A percentile compares a stretch with the other conserved stretches of the same genome.
phyloP scores from a whole-genome alignment of 2,888 invertebrate genomes.

The Oeneis ivallda region DNA sequence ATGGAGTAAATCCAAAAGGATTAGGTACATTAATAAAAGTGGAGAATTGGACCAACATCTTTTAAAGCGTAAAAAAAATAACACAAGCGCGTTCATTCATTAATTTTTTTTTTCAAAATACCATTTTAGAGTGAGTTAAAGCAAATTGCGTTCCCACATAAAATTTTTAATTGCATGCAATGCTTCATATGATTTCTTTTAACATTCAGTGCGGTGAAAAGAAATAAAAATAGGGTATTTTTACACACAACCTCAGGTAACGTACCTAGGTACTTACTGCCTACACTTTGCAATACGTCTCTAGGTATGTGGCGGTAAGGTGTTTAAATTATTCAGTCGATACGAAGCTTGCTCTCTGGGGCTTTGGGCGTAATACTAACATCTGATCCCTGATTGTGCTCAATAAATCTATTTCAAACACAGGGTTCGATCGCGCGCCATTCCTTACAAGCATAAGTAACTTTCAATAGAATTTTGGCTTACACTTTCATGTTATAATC shows the following conservation, averaged over 20 bases:
- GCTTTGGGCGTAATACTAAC: slow-evolving; percentile 74
- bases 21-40: background rate
- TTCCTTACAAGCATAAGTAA: slow-evolving; percentile 23
- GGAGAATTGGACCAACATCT: background rate
- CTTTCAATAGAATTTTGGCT: slow-evolving; percentile 4
- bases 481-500: background rate
- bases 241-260: slow-evolving; percentile 48
- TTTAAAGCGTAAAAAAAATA: background rate
- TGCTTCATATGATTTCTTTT: slow-evolving; percentile 33
- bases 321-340: slow-evolving; percentile 76
- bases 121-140: slow-evolving; percentile 19
- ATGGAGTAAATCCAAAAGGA: too few relatives aligned
- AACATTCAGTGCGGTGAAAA: slow-evolving; percentile 23
- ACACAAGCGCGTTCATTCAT: slow-evolving; percentile 20
- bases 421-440: slow-evolving; percentile 20
- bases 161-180: slow-evolving; percentile 35
- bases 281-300: slow-evolving; percentile 43
- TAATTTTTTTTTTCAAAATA: slow-evolving; percentile 16
- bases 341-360: slow-evolving; percentile 63
- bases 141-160: slow-evolving; percentile 27
- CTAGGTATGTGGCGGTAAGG: slow-evolving; percentile 49
- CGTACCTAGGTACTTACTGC: slow-evolving; percentile 31
- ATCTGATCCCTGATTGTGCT: slow-evolving; percentile 75
- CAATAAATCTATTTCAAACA: slow-evolving; percentile 64
- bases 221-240: slow-evolving; percentile 47